These are phyloP conservation scores for Oryctes rhinoceros DNA, from an alignment of 1,140 invertebrate species.

Conservation along the genomic window DNA sequence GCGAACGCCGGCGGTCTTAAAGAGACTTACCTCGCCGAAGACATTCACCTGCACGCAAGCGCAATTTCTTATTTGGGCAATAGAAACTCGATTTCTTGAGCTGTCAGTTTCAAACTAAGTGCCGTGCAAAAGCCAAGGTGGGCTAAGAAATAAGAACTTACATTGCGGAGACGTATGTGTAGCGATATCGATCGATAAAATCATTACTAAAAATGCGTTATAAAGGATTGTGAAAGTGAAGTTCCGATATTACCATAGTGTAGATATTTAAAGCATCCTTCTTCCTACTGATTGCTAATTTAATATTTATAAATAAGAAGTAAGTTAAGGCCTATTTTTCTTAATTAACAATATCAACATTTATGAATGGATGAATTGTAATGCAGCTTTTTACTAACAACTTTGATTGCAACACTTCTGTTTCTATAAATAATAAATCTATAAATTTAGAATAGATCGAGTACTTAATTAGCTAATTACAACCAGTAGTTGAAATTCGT, in stretches of 20 bases:
- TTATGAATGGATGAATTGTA: too few relatives aligned
- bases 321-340: not conserved
- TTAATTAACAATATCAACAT: too few relatives aligned
- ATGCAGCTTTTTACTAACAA: too few relatives aligned
- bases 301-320: not conserved
- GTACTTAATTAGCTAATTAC: too few relatives aligned
- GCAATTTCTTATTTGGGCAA: conserved; percentile 48
- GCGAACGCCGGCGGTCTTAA: not conserved
- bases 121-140: conserved; percentile 37
- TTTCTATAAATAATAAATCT: too few relatives aligned
- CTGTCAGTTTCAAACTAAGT: conserved; percentile 50
- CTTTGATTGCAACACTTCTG: too few relatives aligned
- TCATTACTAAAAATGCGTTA: conserved; percentile 43
- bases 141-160: conserved; percentile 35
- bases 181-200: conserved; percentile 38
- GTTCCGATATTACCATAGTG: conserved; percentile 9
- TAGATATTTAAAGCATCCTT: conserved; percentile 34
- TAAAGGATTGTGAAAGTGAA: conserved; percentile 44
- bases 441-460: too few relatives aligned
- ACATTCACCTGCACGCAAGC: conserved; percentile 56
- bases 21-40: conserved; percentile 48
- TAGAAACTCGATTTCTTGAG: conserved; percentile 52
- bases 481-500: too few relatives aligned
- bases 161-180: not conserved
- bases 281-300: not conserved